Conservation (phyloP, 53 echinoderm and acorn worm species). For the Paelopatides confundens region DNA sequence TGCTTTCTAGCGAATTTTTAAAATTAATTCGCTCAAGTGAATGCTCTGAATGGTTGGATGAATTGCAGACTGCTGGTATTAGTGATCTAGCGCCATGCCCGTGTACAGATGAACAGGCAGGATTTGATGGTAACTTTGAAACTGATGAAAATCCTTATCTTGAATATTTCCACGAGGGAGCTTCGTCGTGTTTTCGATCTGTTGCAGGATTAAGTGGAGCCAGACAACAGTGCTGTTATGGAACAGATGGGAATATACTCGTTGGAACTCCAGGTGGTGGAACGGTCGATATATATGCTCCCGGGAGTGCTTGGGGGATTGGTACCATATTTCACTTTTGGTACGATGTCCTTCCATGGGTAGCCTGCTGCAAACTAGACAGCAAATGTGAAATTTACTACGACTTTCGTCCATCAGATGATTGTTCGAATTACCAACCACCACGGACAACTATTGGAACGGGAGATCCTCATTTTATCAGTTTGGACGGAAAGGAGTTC, state of each 20-base stretch:
- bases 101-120: constrained; percentile 51
- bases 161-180: constrained; percentile 20
- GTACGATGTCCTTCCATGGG: constrained; percentile 66
- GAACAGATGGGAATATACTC: constrained; percentile 52
- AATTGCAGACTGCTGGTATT: neutral
- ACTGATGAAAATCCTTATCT: neutral
- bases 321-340: constrained; percentile 28
- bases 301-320: neutral
- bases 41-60: neutral
- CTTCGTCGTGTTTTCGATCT: constrained; percentile 51
- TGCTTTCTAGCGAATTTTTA: neutral
- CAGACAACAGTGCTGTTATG: constrained; percentile 73
- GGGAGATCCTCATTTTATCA: constrained; percentile 70
- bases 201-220: neutral
- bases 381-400: constrained; percentile 59
- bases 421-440: constrained; percentile 63
- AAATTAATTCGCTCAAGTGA: neutral
- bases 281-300: constrained; percentile 57
- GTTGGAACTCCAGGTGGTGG: constrained; percentile 68
- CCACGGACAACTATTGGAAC: constrained; percentile 60
- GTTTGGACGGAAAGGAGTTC: constrained; percentile 59
- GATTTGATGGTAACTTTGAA: constrained; percentile 48
- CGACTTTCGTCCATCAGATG: constrained; percentile 65
- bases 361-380: constrained; percentile 54
- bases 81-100: constrained; percentile 50